Evolutionary conservation across 2,888 invertebrate genomes (phyloP).

Genomic region (Noctuana brunneofusca): DNA sequence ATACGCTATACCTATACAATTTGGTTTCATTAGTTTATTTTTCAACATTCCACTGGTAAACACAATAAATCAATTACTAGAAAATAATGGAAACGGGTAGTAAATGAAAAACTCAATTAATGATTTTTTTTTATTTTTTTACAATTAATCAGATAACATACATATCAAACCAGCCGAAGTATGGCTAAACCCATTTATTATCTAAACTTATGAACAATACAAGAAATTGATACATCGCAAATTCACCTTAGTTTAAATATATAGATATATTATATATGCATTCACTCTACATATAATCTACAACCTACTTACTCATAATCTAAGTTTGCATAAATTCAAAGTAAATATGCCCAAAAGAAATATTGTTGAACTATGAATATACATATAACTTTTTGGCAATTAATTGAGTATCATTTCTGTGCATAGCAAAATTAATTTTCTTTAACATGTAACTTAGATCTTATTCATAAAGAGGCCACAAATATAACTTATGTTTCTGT

Average conservation of each 20-base stretch:
- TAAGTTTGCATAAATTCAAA: conserved; percentile 82
- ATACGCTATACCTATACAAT: too few relatives aligned
- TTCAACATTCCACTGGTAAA: too few relatives aligned
- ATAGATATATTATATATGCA: conserved; percentile 82
- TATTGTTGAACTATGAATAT: conserved; percentile 83
- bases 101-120: conserved; percentile 68
- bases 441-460: conserved; percentile 83
- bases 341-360: conserved; percentile 83
- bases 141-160: conserved; percentile 83
- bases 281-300: conserved; percentile 82
- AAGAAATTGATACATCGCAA: conserved; percentile 83
- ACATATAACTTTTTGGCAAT: conserved; percentile 84
- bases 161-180: conserved; percentile 83
- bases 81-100: conserved; percentile 37
- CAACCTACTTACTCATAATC: conserved; percentile 82
- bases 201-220: conserved; percentile 83
- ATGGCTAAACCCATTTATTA: conserved; percentile 83
- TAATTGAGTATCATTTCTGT: conserved; percentile 84
- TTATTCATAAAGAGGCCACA: conserved; percentile 83
- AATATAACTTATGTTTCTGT: conserved; percentile 83
- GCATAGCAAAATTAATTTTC: conserved; percentile 83
- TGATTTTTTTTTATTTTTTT: conserved; percentile 76
- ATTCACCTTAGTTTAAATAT: conserved; percentile 80
- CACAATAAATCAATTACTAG: too few relatives aligned
- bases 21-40: too few relatives aligned